A percentile compares a stretch with the other conserved stretches of the same genome.
phyloP scores from a whole-genome alignment of 1,140 invertebrate genomes.

The Plutomurus gul region DNA sequence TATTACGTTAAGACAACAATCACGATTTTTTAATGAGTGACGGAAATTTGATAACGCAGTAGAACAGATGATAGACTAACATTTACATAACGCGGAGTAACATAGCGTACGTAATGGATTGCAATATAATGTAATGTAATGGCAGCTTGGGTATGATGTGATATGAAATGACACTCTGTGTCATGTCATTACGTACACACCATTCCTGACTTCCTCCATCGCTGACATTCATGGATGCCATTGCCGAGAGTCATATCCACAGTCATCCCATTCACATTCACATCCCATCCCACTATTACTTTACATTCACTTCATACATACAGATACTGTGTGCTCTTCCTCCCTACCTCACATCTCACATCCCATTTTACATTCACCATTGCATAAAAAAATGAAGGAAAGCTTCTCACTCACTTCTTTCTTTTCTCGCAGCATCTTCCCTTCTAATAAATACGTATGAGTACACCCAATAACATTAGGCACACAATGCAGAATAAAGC shows the following conservation, averaged over 20 bases:
- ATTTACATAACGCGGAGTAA: not conserved
- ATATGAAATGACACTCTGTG: conserved; percentile 18
- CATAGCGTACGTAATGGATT: conserved; percentile 1
- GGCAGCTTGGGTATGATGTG: conserved; percentile 10
- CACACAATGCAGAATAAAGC: not conserved
- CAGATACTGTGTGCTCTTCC: not conserved
- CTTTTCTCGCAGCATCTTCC: not conserved
- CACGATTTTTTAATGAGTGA: too few species aligned
- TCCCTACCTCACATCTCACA: conserved; percentile 6
- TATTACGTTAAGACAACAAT: too few species aligned
- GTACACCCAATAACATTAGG: not conserved
- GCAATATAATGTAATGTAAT: conserved; percentile 25
- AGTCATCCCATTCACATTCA: conserved; percentile 26
- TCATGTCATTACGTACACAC: conserved; percentile 28
- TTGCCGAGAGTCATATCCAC: conserved; percentile 14
- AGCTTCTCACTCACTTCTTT: not conserved
- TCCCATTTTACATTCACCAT: not conserved
- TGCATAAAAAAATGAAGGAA: conserved; percentile 11
- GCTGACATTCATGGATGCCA: conserved; percentile 25
- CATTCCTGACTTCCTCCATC: conserved; percentile 25
- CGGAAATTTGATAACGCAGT: too few species aligned
- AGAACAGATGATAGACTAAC: too few species aligned
- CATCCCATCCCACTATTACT: conserved; percentile 23
- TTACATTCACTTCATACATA: not conserved
- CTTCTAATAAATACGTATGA: not conserved